These are phyloP conservation scores for Pantherophis alleghaniensis DNA, from an alignment of 2,797 vertebrate species.

Conservation along the genomic window DNA sequence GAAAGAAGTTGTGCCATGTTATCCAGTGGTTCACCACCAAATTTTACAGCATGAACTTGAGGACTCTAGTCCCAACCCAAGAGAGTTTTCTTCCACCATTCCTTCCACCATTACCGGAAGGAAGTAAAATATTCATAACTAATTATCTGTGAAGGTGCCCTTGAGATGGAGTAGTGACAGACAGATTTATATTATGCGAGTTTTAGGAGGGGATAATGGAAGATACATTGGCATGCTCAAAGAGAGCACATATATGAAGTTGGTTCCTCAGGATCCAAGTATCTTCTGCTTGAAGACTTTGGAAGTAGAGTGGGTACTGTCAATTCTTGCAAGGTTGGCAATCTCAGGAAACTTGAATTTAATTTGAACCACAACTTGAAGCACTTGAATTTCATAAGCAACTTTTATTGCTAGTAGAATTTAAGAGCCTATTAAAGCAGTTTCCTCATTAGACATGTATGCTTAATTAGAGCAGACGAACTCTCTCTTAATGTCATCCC, in stretches of 20 bases:
- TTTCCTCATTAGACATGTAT: neutral
- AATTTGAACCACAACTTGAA: neutral
- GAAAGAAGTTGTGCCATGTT: neutral
- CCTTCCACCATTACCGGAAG: neutral
- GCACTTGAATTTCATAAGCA: neutral
- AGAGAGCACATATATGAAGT: neutral
- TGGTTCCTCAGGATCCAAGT: neutral
- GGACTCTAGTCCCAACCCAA: neutral
- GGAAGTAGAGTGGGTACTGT: neutral
- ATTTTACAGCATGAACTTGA: neutral
- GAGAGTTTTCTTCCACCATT: neutral
- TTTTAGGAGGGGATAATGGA: neutral
- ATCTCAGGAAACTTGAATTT: neutral
- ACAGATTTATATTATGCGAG: neutral
- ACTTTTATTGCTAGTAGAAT: neutral
- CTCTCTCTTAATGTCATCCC: neutral
- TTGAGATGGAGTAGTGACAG: neutral
- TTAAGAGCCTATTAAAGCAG: neutral
- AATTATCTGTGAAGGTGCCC: neutral
- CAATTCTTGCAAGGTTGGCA: neutral
- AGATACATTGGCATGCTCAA: neutral
- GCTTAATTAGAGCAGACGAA: neutral
- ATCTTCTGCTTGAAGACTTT: neutral
- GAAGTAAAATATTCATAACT: neutral
- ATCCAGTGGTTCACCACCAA: neutral